Evolutionary conservation across 2,888 invertebrate species (phyloP).

Genomic region (Chirona hameri): DNA sequence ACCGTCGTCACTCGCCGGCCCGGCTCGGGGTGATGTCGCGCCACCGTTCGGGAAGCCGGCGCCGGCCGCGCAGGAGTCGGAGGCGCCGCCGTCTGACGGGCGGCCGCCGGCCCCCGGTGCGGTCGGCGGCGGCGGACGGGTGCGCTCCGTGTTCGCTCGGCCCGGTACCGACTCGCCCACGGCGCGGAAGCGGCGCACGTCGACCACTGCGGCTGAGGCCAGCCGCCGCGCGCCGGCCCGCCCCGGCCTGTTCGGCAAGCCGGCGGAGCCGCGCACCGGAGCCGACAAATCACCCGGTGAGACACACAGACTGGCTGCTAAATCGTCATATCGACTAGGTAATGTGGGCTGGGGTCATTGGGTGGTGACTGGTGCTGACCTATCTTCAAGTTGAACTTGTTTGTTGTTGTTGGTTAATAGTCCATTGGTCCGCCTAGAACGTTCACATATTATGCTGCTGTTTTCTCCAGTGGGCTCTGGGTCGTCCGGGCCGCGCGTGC

Average conservation of each 20-base stretch:
- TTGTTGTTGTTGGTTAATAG: too few species aligned
- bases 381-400: too few species aligned
- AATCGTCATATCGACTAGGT: too few species aligned
- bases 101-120: not conserved
- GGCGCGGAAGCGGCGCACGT: not conserved
- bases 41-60: not conserved
- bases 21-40: too few species aligned
- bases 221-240: not conserved
- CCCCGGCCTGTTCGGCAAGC: conserved; percentile 10
- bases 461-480: not conserved
- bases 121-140: not conserved
- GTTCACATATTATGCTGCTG: too few species aligned
- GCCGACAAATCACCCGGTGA: not conserved
- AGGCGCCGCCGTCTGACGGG: not conserved
- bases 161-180: not conserved
- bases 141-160: not conserved
- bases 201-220: not conserved
- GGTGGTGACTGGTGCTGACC: too few species aligned
- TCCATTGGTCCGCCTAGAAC: too few species aligned
- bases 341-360: too few species aligned
- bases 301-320: not conserved
- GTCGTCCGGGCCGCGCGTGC: not conserved
- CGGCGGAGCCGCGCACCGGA: not conserved
- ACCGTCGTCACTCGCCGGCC: not conserved
- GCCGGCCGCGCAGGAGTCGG: not conserved